Conservation (phyloP, 2,888 invertebrate species). For the Ceramica pisi region DNA sequence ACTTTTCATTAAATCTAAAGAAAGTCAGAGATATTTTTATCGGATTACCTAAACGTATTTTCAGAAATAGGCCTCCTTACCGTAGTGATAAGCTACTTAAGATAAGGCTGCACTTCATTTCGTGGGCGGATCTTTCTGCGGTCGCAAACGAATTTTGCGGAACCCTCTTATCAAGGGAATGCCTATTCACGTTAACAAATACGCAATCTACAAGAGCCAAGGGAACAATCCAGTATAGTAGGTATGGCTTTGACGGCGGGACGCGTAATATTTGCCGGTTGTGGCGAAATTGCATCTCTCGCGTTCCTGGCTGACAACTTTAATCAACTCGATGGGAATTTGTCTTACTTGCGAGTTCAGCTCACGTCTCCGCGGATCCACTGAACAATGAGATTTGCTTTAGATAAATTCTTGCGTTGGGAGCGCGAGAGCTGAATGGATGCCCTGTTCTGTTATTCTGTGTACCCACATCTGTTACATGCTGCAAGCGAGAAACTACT, state of each 20-base stretch:
- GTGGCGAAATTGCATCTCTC: constrained; percentile 82
- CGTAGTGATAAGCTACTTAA: constrained; percentile 53
- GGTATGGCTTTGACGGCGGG: constrained; percentile 51
- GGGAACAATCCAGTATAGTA: constrained; percentile 55
- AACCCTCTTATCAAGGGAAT: constrained; percentile 52
- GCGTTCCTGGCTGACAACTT: constrained; percentile 83
- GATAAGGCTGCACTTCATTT: constrained; percentile 56
- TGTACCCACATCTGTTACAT: constrained; percentile 65
- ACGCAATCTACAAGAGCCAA: constrained; percentile 60
- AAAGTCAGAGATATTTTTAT: constrained; percentile 19
- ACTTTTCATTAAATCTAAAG: constrained; percentile 9
- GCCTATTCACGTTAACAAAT: constrained; percentile 62
- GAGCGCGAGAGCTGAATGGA: constrained; percentile 72
- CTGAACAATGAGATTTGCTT: constrained; percentile 86
- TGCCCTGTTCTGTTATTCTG: constrained; percentile 73
- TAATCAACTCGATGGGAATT: constrained; percentile 88
- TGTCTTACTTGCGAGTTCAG: constrained; percentile 85
- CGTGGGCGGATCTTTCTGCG: constrained; percentile 41
- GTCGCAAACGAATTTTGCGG: constrained; percentile 50
- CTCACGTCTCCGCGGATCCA: constrained; percentile 83
- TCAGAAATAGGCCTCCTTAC: constrained; percentile 31
- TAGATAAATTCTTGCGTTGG: constrained; percentile 80
- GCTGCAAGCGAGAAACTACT: constrained; percentile 66
- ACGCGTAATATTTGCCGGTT: constrained; percentile 69
- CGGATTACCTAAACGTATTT: constrained; percentile 25